Percentiles rank a stretch among this genome's conserved stretches.
Evolutionary conservation across 2,888 invertebrate species (phyloP).

Genomic region (Liodrosophila aerea): DNA sequence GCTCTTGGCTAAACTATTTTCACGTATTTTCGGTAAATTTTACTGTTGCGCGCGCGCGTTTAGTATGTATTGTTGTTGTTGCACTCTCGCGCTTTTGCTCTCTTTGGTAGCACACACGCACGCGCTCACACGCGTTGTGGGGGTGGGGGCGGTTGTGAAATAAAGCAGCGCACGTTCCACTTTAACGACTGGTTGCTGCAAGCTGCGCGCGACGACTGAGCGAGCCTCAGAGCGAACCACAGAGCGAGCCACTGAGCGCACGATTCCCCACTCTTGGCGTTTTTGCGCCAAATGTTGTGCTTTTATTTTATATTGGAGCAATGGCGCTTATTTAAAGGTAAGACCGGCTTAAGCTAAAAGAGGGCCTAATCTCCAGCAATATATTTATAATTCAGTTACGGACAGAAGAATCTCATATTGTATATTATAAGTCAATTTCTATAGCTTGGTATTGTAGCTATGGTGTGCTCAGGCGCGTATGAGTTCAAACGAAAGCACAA

Average conservation of each 20-base stretch:
- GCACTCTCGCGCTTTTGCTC: slow-evolving; percentile 24
- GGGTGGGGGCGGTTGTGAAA: slow-evolving; percentile 25
- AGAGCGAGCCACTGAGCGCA: too few relatives aligned
- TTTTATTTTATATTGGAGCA: too few relatives aligned
- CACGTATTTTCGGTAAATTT: slow-evolving; percentile 46
- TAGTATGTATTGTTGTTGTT: slow-evolving; percentile 48
- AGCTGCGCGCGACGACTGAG: slow-evolving; percentile 69
- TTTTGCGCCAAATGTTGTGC: too few relatives aligned
- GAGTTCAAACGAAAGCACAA: slow-evolving; percentile 9
- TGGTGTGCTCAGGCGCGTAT: slow-evolving; percentile 19
- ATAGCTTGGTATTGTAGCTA: slow-evolving; percentile 18
- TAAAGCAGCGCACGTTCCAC: slow-evolving; percentile 57
- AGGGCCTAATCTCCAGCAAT: too few relatives aligned
- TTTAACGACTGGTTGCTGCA: slow-evolving; percentile 55
- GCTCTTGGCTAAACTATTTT: slow-evolving; percentile 53
- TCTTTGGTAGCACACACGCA: slow-evolving; percentile 18
- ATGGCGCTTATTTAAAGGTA: too few relatives aligned
- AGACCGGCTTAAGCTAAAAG: too few relatives aligned
- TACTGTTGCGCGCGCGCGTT: slow-evolving; percentile 61
- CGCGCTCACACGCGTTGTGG: slow-evolving; percentile 29
- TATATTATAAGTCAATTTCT: too few relatives aligned
- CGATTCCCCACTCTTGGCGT: too few relatives aligned
- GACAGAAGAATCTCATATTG: too few relatives aligned
- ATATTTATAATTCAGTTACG: too few relatives aligned
- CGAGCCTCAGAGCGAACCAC: slow-evolving; percentile 5